phyloP scores from a whole-genome alignment of 2,113 vertebrate species.

The Peucedramus taeniatus region DNA sequence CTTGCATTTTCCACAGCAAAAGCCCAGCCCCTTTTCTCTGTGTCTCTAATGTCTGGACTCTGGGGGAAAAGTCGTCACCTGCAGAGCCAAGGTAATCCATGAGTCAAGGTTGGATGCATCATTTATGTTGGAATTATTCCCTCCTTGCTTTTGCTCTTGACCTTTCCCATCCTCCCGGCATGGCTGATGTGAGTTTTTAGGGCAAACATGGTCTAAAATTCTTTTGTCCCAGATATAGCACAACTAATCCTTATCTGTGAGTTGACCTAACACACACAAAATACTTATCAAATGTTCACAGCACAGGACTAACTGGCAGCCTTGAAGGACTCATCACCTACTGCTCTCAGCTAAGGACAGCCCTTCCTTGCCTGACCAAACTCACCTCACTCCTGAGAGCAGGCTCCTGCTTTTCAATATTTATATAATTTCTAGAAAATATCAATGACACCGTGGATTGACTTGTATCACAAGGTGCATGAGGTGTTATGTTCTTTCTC shows the following conservation, averaged over 20 bases:
- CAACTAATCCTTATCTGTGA: background rate
- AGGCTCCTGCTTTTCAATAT: background rate
- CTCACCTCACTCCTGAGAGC: background rate
- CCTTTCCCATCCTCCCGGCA: background rate
- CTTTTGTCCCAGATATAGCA: background rate
- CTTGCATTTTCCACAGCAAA: background rate
- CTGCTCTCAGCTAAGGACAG: background rate
- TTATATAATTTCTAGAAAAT: background rate
- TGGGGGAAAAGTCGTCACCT: background rate
- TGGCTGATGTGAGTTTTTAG: background rate
- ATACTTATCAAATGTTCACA: accelerated
- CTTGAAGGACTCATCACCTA: background rate
- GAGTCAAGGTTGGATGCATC: background rate
- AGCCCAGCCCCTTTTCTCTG: background rate
- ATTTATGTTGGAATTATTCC: background rate
- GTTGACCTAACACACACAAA: background rate
- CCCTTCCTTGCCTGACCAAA: background rate
- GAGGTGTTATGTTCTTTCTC: background rate
- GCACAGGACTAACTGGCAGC: background rate
- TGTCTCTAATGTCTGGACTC: background rate
- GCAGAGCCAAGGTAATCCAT: accelerated
- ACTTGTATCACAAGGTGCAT: background rate
- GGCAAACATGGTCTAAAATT: background rate
- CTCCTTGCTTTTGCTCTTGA: background rate
- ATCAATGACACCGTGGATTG: accelerated